These are phyloP conservation scores for Ammospiza nelsoni DNA, from an alignment of 2,113 vertebrate genomes.

Conservation along the genomic window DNA sequence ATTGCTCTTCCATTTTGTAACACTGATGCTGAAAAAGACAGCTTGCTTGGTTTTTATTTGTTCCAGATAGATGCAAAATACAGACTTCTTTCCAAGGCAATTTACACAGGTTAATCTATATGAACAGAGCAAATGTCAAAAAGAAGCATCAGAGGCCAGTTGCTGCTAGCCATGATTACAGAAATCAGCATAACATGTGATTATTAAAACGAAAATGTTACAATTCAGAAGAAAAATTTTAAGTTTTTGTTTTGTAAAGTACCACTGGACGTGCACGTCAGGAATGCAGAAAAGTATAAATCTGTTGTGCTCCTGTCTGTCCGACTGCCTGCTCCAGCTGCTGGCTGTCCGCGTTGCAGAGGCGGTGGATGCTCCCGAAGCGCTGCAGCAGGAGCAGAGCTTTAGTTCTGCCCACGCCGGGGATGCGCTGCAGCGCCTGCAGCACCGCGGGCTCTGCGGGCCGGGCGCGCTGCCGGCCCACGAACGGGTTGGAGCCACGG, in stretches of 20 bases:
- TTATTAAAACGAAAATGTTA: not conserved
- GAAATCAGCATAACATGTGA: not conserved
- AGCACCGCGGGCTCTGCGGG: conserved; percentile 76
- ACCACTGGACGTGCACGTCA: not conserved
- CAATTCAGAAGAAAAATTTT: not conserved
- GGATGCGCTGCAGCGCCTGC: conserved; percentile 81
- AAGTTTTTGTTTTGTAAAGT: not conserved
- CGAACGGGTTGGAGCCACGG: conserved; percentile 78
- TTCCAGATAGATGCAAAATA: not conserved
- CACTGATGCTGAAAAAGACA: not conserved
- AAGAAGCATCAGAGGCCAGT: not conserved
- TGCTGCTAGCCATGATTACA: not conserved
- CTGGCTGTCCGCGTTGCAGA: conserved; percentile 71
- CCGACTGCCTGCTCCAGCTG: conserved; percentile 85
- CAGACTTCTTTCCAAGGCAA: not conserved
- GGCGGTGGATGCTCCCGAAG: conserved; percentile 81
- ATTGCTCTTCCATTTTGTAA: not conserved
- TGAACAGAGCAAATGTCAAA: not conserved
- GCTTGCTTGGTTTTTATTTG: not conserved
- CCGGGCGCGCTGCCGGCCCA: conserved; percentile 37
- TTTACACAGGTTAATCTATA: not conserved
- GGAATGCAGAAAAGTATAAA: conserved; percentile 74
- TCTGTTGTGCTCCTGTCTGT: conserved; percentile 73
- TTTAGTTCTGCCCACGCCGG: conserved; percentile 87
- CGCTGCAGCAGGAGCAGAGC: conserved; percentile 81